Evolutionary conservation across 2,888 invertebrate species (phyloP), one percentile per base, ranked within the genome.

Genomic region (Pardosa pseudoannulata): DNA sequence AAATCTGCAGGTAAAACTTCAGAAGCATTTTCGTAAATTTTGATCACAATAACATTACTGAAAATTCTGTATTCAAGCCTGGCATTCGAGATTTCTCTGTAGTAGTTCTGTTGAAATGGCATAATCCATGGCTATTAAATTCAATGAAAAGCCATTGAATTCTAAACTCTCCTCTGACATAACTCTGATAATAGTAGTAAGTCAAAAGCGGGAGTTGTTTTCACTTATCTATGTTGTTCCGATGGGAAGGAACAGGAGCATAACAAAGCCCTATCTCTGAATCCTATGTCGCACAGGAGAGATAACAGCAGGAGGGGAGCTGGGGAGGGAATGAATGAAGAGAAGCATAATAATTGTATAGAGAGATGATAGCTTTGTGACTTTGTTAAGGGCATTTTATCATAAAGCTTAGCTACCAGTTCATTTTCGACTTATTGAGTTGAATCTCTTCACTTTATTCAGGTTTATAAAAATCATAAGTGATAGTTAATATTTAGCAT

Each of bases 91-190:
- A 50, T 19, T 62, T 62, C n/a, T 19, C 1, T 6, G 28, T 9
- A 9, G 62, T 27, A 62, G 62, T 62, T 7, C 23, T 23, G 7
- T 27, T 19, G 29, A 71, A 70, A 76, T 70, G 65, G 50, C 46
- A 41, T 67, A 75, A 76, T 82, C 82, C 76, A 76, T 65, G 32
- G 62, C 82, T 75, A 76, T 82, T 76, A 75, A 64, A 71, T 75
- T 82, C 82, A 82, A 82, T 82, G 82, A 75, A 82, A 82, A 76
- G 82, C 82, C 56, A 65, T 75, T 32, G 76, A 76, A 82, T 82
- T 82, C 82, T 28, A 29, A 65, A 71, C 74, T 46, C 36, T 9
- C 6, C 36, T 62, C 68, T 56, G 82, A 82, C 65, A 75, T 70
- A 23, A 50, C 62, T 71, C 36, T 46, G 82, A 82, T 75, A 82